Evolutionary conservation across 1,140 invertebrate genomes (phyloP).

Genomic region (Cydia strobilella): DNA sequence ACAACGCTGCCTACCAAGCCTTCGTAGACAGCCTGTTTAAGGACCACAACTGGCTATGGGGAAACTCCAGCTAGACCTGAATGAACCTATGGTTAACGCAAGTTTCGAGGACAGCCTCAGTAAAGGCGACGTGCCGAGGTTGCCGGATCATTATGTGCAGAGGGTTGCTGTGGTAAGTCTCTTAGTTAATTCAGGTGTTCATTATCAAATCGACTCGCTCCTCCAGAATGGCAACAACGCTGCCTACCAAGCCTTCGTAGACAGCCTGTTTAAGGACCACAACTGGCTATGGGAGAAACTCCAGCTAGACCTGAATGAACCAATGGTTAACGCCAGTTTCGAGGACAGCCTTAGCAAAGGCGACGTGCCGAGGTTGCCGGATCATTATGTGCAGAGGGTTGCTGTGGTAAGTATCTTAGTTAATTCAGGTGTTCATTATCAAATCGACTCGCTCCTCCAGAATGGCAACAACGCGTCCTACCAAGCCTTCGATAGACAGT

Average conservation of each 20-base stretch:
- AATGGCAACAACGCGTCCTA: constrained; percentile 45
- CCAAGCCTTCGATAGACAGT: too few species aligned
- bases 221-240: constrained; percentile 40
- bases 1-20: constrained; percentile 59
- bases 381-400: constrained; percentile 73
- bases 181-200: too few species aligned
- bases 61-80: constrained; percentile 64
- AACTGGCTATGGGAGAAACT: constrained; percentile 78
- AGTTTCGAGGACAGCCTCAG: constrained; percentile 72
- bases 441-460: constrained; percentile 38
- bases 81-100: constrained; percentile 60
- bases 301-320: constrained; percentile 55
- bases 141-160: constrained; percentile 76
- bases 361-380: constrained; percentile 79
- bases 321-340: constrained; percentile 65
- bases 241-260: constrained; percentile 72
- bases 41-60: constrained; percentile 78
- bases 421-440: not conserved
- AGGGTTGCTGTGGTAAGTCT: constrained; percentile 70
- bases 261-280: constrained; percentile 75
- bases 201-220: constrained; percentile 40
- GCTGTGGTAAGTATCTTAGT: constrained; percentile 61
- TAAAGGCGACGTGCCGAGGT: constrained; percentile 78
- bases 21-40: constrained; percentile 76
- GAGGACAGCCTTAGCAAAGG: constrained; percentile 74